phyloP scores from a whole-genome alignment of 2,113 vertebrate species.

The Elgaria multicarinata region DNA sequence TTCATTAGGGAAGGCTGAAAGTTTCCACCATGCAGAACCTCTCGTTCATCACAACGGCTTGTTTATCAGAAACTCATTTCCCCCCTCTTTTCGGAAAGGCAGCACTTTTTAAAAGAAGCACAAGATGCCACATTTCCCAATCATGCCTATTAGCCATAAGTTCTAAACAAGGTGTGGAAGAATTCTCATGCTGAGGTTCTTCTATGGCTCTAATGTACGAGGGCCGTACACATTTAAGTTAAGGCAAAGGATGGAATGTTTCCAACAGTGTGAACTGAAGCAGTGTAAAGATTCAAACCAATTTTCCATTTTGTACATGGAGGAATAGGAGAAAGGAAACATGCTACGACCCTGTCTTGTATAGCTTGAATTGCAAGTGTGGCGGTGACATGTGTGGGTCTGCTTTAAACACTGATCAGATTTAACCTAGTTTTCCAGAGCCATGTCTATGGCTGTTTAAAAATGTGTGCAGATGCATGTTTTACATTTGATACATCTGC shows the following conservation, averaged over 20 bases:
- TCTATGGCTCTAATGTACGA: not conserved
- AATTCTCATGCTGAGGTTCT: not conserved
- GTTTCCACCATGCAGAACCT: not conserved
- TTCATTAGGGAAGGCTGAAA: not conserved
- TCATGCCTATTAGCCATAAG: too few species aligned
- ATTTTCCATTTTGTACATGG: not conserved
- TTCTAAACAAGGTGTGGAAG: not conserved
- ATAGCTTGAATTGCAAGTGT: too few species aligned
- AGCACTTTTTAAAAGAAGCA: not conserved
- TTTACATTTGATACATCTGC: too few species aligned
- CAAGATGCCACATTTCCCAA: not conserved
- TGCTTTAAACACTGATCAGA: too few species aligned
- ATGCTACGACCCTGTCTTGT: too few species aligned
- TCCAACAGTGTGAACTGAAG: not conserved
- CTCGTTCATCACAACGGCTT: not conserved
- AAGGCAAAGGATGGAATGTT: not conserved
- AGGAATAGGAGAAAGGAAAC: not conserved
- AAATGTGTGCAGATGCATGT: too few species aligned
- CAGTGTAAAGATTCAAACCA: not conserved
- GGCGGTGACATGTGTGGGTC: too few species aligned
- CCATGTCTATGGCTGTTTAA: too few species aligned
- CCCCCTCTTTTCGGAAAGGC: not conserved
- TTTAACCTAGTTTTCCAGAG: too few species aligned
- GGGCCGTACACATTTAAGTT: not conserved
- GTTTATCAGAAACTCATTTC: not conserved